These are phyloP conservation scores for Aurelia aurita DNA, from an alignment of 30 jellyfish, hydroid and myxozoan species.

Conservation along the genomic window DNA sequence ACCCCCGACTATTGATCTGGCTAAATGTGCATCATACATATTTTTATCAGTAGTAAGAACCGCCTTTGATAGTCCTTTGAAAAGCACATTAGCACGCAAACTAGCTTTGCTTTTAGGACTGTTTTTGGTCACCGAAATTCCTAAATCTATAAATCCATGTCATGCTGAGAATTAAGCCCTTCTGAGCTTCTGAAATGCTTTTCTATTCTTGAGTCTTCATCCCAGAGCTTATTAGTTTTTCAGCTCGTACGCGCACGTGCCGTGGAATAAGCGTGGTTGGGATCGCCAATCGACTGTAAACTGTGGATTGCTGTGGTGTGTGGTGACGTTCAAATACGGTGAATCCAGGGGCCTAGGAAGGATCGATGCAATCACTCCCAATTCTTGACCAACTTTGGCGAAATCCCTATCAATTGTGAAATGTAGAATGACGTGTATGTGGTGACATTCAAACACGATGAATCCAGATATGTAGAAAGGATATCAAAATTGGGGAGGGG, in stretches of 20 bases:
- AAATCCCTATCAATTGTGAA: no score
- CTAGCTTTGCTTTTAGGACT: slow-evolving; percentile 26
- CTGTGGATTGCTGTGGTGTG: background rate
- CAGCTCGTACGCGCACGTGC: slow-evolving; percentile 72
- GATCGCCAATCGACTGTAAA: slow-evolving; percentile 10
- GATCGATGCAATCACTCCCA: no score
- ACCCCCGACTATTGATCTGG: background rate
- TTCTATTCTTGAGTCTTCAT: slow-evolving; percentile 10
- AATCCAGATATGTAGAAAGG: no score
- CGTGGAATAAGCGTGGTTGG: slow-evolving; percentile 13
- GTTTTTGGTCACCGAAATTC: slow-evolving; percentile 70
- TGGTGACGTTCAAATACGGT: no score
- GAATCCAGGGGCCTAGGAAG: no score
- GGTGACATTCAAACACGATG: no score
- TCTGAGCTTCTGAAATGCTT: slow-evolving; percentile 41
- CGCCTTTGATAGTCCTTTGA: slow-evolving; percentile 28
- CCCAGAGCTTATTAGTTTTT: slow-evolving; percentile 31
- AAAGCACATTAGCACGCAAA: slow-evolving; percentile 50
- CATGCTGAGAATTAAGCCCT: slow-evolving; percentile 58
- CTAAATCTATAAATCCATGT: slow-evolving; percentile 34
- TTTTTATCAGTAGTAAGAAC: slow-evolving; percentile 13
- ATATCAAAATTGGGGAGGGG: no score
- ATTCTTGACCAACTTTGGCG: no score
- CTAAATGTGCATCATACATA: background rate
- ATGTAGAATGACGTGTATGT: no score